Conservation (phyloP, 2,113 vertebrate species). For the Micronisus gabar region DNA sequence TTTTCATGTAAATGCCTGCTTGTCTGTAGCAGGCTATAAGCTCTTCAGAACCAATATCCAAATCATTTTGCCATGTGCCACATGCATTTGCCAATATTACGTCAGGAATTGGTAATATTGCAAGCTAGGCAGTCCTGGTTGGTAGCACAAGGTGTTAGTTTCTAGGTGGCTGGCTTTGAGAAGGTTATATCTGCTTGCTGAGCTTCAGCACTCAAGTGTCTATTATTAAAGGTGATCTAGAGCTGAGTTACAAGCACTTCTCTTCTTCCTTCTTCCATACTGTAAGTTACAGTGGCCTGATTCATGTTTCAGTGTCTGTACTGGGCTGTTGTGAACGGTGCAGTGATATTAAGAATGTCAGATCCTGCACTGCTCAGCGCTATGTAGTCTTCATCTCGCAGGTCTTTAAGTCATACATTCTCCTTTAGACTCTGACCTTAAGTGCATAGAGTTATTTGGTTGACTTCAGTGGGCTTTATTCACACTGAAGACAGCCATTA, state of each 20-base stretch:
- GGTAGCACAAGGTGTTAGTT: neutral
- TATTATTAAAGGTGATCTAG: neutral
- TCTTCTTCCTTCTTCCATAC: neutral
- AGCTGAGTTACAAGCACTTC: neutral
- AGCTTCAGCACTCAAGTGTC: neutral
- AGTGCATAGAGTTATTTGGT: neutral
- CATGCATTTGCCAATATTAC: neutral
- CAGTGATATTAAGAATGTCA: neutral
- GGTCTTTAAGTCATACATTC: neutral
- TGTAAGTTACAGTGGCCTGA: neutral
- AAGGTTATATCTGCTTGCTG: neutral
- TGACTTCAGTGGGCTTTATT: neutral
- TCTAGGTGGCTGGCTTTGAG: neutral
- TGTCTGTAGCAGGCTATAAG: neutral
- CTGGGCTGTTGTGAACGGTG: neutral
- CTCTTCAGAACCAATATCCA: neutral
- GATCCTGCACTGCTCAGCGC: neutral
- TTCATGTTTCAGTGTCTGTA: neutral
- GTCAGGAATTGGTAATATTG: neutral
- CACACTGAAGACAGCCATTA: neutral
- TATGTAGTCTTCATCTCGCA: rapidly evolving
- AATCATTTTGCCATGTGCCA: neutral
- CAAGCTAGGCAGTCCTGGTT: neutral
- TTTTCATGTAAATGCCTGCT: neutral
- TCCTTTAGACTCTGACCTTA: neutral